Evolutionary conservation across 2,888 invertebrate genomes (phyloP), one percentile per base, ranked within the genome.

Genomic region (Trachelus iudaicus): DNA sequence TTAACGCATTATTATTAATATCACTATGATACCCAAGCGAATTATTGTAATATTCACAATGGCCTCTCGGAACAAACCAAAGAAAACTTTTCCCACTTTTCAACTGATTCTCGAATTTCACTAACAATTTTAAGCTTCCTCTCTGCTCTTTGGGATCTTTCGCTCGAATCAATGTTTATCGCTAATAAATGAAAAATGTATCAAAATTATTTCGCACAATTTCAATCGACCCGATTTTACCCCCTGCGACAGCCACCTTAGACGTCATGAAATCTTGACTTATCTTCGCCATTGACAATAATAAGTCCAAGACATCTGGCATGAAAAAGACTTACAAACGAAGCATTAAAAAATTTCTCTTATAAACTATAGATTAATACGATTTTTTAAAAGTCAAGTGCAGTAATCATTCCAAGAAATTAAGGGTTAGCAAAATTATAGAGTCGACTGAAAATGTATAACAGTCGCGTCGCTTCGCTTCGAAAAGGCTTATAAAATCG

Each of bases 1-100:
- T 91, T 90, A 90, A 89, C 89, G 89, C 89, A 87, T 90, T 90
- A 90, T 91, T 91, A 90, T 91, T 89, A 90, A 33, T 34, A 34
- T 90, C 89, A 90, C 90, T 88, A 87, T 87, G 86, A 87, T 86
- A 83, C 82, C 78, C 79, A 79, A 33, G 73, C 69, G 40, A 76
- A 78, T 78, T 78, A 78, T 56, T 56, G 56, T 78, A 78, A 78
- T 78, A 78, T 78, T 75, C 75, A 75, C 78, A 76, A 78, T 75
- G 78, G 56, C 69, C 75, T 78, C 78, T 75, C 71, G 76, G 86
- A 86, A 88, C 87, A 86, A 86, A 88, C 85, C 31, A 75, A 34
- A 15, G 73, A 56, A 34, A 75, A 35, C 74, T 75, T n/a, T 69
- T 34, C 56, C 56, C 56, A 56, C 56, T 56, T 56, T 56, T 56